Percentiles rank a stretch among this genome's conserved stretches.
These are phyloP conservation scores for Notoglanidium macrostoma DNA, from an alignment of 2,797 vertebrate species.

Conservation along the genomic window DNA sequence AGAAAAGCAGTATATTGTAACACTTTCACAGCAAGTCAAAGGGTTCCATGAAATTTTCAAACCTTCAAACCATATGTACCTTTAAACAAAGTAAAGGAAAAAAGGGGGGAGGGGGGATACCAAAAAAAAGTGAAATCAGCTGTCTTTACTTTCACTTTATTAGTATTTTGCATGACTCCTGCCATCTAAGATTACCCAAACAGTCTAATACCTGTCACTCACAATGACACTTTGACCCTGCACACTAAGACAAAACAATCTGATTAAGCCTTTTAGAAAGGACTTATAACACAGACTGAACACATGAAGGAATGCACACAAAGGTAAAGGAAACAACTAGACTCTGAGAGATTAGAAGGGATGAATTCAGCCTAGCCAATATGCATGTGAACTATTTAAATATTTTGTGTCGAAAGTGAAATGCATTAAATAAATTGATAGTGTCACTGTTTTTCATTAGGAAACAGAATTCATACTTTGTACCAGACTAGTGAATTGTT, in stretches of 20 bases:
- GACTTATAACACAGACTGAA: background rate
- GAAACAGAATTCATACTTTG: background rate
- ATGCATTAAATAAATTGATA: background rate
- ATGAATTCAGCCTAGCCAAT: background rate
- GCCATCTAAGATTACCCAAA: slow-evolving; percentile 47
- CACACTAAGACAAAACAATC: slow-evolving; percentile 3
- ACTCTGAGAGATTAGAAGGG: too few species aligned
- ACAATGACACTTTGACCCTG: slow-evolving; percentile 35
- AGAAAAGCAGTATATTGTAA: slow-evolving; percentile 11
- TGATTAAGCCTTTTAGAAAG: background rate
- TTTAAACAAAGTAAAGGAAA: background rate
- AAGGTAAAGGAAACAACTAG: background rate
- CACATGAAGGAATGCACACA: background rate
- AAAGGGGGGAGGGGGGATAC: slow-evolving; percentile 3
- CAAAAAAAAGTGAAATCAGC: slow-evolving; percentile 21
- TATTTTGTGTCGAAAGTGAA: background rate
- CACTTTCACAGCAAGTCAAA: slow-evolving; percentile 15
- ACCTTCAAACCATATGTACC: slow-evolving; percentile 39
- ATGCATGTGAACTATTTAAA: background rate
- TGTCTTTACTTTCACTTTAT: slow-evolving; percentile 41
- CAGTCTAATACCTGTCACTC: slow-evolving; percentile 49
- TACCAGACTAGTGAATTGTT: background rate
- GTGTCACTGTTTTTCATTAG: background rate
- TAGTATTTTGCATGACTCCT: slow-evolving; percentile 48
- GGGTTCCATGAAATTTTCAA: slow-evolving; percentile 27